A percentile compares a stretch with the other conserved stretches of the same genome.
Conservation (phyloP, 2,797 vertebrate species). For the Aulostomus chinensis region DNA sequence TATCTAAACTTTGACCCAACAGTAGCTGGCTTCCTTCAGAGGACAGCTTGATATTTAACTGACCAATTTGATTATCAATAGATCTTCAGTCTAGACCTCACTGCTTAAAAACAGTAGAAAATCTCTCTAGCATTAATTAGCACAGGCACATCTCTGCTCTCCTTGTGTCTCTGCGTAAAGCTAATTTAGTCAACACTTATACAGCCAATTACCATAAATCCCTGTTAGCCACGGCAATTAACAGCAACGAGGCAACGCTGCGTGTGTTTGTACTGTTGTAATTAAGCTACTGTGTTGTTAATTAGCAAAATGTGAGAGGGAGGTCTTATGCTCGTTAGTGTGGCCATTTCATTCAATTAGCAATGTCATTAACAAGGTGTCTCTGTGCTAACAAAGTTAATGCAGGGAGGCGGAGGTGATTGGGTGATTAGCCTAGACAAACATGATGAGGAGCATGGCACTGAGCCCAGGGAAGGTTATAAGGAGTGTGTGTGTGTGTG, state of each 20-base stretch:
- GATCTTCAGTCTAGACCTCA: no score
- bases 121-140: slow-evolving; percentile 80
- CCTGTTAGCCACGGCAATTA: slow-evolving; percentile 91
- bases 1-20: no score
- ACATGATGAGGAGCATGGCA: slow-evolving; percentile 88
- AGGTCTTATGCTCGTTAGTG: slow-evolving; percentile 99
- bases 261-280: slow-evolving; percentile 97
- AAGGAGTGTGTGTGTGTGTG: no score
- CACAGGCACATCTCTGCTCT: slow-evolving; percentile 57
- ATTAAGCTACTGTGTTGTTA: slow-evolving; percentile 98
- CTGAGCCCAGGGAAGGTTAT: slow-evolving; percentile 74
- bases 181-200: slow-evolving; percentile 85
- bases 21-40: no score
- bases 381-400: slow-evolving; percentile 90
- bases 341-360: slow-evolving; percentile 99
- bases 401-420: slow-evolving; percentile 61
- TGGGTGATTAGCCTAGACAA: slow-evolving; percentile 92
- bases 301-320: slow-evolving; percentile 98
- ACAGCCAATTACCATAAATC: slow-evolving; percentile 99
- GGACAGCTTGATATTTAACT: no score
- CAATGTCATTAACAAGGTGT: slow-evolving; percentile 98
- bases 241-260: slow-evolving; percentile 88
- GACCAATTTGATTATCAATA: no score
- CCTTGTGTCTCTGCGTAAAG: slow-evolving; percentile 62
- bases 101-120: neutral